These are phyloP conservation scores for Ormyrus pomaceus DNA, from an alignment of 2,888 invertebrate species.

Conservation along the genomic window DNA sequence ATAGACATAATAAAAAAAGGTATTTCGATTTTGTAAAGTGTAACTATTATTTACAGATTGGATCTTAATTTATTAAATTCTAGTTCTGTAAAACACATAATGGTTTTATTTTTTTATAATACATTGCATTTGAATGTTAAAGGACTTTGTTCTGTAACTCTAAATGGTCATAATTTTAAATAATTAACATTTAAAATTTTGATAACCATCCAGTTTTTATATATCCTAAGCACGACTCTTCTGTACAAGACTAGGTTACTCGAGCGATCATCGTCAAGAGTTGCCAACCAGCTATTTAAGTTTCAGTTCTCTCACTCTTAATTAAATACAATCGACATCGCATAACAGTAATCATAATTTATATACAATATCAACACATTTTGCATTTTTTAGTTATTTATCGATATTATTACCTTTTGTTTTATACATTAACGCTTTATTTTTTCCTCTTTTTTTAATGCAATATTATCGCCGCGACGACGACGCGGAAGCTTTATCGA, in stretches of 20 bases:
- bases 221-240: slow-evolving; percentile 68
- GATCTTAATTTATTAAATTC: no score
- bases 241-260: slow-evolving; percentile 75
- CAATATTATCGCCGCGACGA: slow-evolving; percentile 22
- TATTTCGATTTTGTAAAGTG: neutral
- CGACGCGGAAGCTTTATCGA: slow-evolving; percentile 26
- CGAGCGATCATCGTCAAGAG: slow-evolving; percentile 62
- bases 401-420: slow-evolving; percentile 34
- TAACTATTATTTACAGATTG: neutral
- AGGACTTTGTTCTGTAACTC: no score
- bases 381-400: slow-evolving; percentile 56
- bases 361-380: slow-evolving; percentile 75
- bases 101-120: no score
- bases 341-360: slow-evolving; percentile 71
- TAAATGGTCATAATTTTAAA: neutral
- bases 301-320: slow-evolving; percentile 52
- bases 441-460: slow-evolving; percentile 25
- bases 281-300: slow-evolving; percentile 54
- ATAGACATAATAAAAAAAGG: no score
- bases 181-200: slow-evolving; percentile 32
- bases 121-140: no score
- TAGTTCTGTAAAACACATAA: no score
- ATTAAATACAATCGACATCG: slow-evolving; percentile 60
- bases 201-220: slow-evolving; percentile 57
- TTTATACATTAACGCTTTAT: slow-evolving; percentile 44